Conservation (phyloP, 2,797 vertebrate species). For the Netta rufina region DNA sequence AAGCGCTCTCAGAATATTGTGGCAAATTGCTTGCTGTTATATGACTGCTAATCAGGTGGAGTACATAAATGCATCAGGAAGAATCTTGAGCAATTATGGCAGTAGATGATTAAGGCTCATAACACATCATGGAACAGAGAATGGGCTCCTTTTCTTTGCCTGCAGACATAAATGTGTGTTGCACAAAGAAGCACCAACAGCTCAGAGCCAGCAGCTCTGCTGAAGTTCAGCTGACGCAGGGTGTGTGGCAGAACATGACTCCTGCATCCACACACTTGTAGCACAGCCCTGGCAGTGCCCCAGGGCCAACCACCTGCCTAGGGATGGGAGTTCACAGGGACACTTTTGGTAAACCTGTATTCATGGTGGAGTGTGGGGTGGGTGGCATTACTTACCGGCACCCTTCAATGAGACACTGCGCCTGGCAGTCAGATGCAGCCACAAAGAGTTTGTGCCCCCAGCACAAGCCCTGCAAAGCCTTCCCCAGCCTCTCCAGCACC, state of each 20-base stretch:
- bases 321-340: neutral
- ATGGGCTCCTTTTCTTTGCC: neutral
- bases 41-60: conserved; percentile 62
- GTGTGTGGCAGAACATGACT: fast-evolving
- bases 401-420: fast-evolving
- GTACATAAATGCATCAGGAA: conserved; percentile 48
- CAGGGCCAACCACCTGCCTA: fast-evolving
- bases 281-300: fast-evolving
- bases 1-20: conserved; percentile 67
- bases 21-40: conserved; percentile 66
- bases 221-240: neutral
- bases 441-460: neutral
- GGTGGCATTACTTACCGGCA: fast-evolving
- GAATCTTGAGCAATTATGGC: conserved; percentile 33
- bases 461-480: neutral
- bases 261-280: fast-evolving
- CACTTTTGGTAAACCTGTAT: fast-evolving
- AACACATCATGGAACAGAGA: neutral
- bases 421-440: neutral
- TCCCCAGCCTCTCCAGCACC: neutral
- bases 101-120: neutral
- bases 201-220: neutral
- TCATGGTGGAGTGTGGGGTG: no score
- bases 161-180: neutral
- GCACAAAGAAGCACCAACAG: neutral